Base-by-base conservation (phyloP, 2,113 vertebrate species). In the Machaerirhynchus nigripectus region DNA sequence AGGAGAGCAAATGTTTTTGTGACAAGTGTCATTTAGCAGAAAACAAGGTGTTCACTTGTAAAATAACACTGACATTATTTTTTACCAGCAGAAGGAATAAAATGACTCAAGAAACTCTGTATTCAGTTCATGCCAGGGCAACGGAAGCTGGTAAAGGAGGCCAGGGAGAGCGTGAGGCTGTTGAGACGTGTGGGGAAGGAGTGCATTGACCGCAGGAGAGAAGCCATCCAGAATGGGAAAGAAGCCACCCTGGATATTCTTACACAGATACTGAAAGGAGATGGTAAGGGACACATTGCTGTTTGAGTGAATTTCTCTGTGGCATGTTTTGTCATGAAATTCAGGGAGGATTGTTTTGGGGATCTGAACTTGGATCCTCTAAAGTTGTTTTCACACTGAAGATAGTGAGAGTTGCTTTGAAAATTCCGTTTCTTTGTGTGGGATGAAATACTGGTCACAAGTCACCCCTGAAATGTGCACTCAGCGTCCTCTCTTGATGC, bases 191-290 rank as follows among this genome's bases (percentile, higher is more conserved):
- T 98, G 13, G 99, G 98, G 52, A 98, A 98, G 75, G 92, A 98
- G 79, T 99, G 99, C 97, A 97, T 99, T 50, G 79, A 98, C 16
- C 65, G 93, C 14, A 98, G 99, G 84, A 98, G 96, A 44, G 96
- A 97, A 44, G 98, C 98, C 61, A 96, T 99, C 26, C 83, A 89
- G 92, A 97, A 97, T 0, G 98, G 98, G 3, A 99, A 99, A 16
- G 98, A 98, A 3, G 96, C 97, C 7, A 98, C 99, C 0, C 71
- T 97, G 5, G 99, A 99, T 96, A 99, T 99, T 87, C 98, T 99
- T 35, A 99, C 98, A 0, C 98, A 99, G 91, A 99, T 99, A 57
- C 98, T 99, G 93, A 99, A 99, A 94, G 90, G 97, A 81, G 96
- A 95, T 33, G 97, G 96, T 97, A 96, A 91, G 83, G 31, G 13